These are phyloP conservation scores for Olivierus martensii DNA, from an alignment of 1,140 invertebrate genomes.

Conservation along the genomic window DNA sequence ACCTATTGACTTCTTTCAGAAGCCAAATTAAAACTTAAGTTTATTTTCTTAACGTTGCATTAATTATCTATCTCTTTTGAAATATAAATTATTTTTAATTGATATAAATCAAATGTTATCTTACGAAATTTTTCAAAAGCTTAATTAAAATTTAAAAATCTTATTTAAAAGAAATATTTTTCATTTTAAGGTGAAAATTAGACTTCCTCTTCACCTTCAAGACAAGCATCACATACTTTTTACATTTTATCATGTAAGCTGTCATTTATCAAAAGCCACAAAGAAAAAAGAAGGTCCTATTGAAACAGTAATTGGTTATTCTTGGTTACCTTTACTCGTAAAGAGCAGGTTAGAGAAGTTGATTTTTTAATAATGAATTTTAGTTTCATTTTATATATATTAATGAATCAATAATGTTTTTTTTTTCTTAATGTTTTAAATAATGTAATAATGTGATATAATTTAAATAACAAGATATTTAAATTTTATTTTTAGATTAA, in stretches of 20 bases:
- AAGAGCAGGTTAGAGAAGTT: constrained; percentile 48
- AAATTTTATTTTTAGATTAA: constrained; percentile 34
- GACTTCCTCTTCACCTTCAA: constrained; percentile 60
- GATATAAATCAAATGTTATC: too few species aligned
- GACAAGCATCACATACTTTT: constrained; percentile 69
- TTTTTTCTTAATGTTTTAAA: too few species aligned
- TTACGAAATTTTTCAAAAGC: too few species aligned
- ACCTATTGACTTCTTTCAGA: too few species aligned
- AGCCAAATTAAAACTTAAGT: too few species aligned
- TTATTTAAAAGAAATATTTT: too few species aligned
- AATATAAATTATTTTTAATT: too few species aligned
- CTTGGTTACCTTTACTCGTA: constrained; percentile 70
- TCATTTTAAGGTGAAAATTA: constrained; percentile 55
- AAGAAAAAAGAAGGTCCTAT: constrained; percentile 70
- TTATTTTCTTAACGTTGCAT: too few species aligned
- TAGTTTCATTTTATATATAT: not conserved
- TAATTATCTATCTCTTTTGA: too few species aligned
- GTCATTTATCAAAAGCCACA: constrained; percentile 30
- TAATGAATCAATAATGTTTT: not conserved
- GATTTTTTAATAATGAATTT: not conserved
- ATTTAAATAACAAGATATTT: too few species aligned
- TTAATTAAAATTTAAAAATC: too few species aligned
- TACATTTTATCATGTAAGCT: constrained; percentile 77
- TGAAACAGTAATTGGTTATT: constrained; percentile 77
- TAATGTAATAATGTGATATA: too few species aligned